These are phyloP conservation scores for Phaenicophaeus curvirostris DNA, from an alignment of 2,797 vertebrate genomes.

Conservation along the genomic window DNA sequence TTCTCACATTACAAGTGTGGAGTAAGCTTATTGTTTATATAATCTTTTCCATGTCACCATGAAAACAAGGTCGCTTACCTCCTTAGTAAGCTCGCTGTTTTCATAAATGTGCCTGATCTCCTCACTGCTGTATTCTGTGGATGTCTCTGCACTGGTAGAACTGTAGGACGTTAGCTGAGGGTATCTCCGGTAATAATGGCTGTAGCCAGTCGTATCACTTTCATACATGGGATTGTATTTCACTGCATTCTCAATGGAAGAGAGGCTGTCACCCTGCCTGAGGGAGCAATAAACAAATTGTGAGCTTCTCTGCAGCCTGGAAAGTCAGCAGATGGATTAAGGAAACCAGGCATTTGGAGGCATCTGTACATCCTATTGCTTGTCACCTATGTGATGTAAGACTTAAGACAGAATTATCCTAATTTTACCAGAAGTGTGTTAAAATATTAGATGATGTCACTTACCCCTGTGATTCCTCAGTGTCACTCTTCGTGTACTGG, in stretches of 20 bases:
- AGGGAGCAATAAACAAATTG: constrained; percentile 45
- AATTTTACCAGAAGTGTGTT: neutral
- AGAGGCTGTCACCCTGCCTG: constrained; percentile 86
- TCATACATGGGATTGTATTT: constrained; percentile 94
- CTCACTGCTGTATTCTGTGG: constrained; percentile 92
- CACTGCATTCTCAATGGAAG: constrained; percentile 88
- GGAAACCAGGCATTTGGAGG: neutral
- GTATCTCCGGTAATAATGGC: constrained; percentile 86
- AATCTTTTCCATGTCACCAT: neutral
- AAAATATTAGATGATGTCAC: neutral
- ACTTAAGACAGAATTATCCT: neutral
- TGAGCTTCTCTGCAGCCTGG: constrained; percentile 6
- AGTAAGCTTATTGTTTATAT: neutral
- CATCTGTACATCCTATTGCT: neutral
- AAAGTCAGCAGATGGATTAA: neutral
- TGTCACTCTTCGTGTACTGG: constrained; percentile 83
- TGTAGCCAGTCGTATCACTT: constrained; percentile 86
- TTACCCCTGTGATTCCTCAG: constrained; percentile 84
- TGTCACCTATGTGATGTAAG: neutral
- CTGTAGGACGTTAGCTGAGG: constrained; percentile 83
- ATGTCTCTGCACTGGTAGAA: constrained; percentile 85
- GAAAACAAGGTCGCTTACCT: constrained; percentile 78
- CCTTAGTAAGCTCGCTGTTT: constrained; percentile 91
- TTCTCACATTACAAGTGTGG: neutral
- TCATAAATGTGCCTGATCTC: constrained; percentile 95